These are phyloP conservation scores for Poecilia velifera DNA, from an alignment of 2,797 vertebrate genomes.

Conservation along the genomic window DNA sequence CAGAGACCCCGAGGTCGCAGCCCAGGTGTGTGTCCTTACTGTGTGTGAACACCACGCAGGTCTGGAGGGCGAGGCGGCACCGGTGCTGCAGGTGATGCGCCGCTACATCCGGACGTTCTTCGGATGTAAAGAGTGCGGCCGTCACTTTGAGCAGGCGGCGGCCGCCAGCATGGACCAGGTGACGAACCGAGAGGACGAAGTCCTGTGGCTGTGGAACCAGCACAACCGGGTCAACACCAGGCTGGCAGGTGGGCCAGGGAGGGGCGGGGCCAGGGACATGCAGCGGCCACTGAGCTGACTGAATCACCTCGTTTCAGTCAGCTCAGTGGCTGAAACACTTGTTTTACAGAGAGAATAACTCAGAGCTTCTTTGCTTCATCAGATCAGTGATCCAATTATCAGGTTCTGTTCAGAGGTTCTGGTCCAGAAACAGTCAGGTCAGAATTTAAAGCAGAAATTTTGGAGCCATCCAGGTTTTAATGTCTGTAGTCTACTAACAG, in stretches of 20 bases:
- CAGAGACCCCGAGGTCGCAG: no score
- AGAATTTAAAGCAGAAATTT: no score
- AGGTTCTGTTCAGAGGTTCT: no score
- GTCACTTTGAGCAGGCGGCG: conserved; percentile 90
- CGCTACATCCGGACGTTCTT: conserved; percentile 89
- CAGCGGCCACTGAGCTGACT: no score
- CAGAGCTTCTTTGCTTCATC: no score
- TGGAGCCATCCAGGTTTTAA: no score
- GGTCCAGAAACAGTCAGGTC: no score
- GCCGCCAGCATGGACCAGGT: conserved; percentile 79
- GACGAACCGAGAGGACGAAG: conserved; percentile 78
- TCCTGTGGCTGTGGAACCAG: conserved; percentile 93
- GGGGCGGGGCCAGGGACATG: background rate
- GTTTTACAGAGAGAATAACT: no score
- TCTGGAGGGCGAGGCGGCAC: conserved; percentile 79
- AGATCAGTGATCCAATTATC: no score
- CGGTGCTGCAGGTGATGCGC: conserved; percentile 86
- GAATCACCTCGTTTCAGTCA: no score
- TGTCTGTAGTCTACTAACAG: no score
- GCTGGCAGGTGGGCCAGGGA: conserved; percentile 83
- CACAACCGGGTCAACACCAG: conserved; percentile 91
- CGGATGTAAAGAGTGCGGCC: conserved; percentile 88
- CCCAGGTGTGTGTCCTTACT: background rate
- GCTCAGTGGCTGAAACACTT: no score
- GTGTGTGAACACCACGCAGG: conserved; percentile 63